Conservation (phyloP, 2,797 vertebrate genomes). For the Sebastes glaucus region DNA sequence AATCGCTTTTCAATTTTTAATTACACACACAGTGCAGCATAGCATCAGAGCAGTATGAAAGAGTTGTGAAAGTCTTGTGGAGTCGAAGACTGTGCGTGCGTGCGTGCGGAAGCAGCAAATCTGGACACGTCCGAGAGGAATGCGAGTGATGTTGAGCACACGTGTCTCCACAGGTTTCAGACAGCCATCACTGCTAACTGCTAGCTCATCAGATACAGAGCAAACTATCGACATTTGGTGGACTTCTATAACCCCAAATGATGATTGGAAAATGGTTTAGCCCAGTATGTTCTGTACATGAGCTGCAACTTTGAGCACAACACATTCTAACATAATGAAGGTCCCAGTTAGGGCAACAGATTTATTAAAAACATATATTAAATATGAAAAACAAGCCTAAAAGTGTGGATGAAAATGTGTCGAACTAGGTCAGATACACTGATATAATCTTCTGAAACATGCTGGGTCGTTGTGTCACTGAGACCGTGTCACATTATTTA, state of each 20-base stretch:
- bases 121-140: slow-evolving; percentile 66
- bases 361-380: neutral
- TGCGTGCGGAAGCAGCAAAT: slow-evolving; percentile 36
- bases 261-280: neutral
- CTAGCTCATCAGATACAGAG: neutral
- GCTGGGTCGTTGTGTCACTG: neutral
- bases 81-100: neutral
- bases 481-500: slow-evolving; percentile 13
- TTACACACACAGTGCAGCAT: neutral
- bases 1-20: no score
- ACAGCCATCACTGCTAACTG: neutral
- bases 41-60: neutral
- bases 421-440: neutral
- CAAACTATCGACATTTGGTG: neutral
- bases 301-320: neutral
- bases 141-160: slow-evolving; percentile 31
- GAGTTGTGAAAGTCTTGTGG: neutral
- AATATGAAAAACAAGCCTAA: neutral
- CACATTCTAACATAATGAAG: neutral
- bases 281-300: neutral
- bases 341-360: neutral
- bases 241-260: neutral
- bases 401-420: neutral
- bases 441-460: slow-evolving; percentile 5
- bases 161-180: slow-evolving; percentile 47